Evolutionary conservation across 37 sponge, comb jelly and placozoan species (phyloP).

Genomic region (Halisarca cf. caerulea): DNA sequence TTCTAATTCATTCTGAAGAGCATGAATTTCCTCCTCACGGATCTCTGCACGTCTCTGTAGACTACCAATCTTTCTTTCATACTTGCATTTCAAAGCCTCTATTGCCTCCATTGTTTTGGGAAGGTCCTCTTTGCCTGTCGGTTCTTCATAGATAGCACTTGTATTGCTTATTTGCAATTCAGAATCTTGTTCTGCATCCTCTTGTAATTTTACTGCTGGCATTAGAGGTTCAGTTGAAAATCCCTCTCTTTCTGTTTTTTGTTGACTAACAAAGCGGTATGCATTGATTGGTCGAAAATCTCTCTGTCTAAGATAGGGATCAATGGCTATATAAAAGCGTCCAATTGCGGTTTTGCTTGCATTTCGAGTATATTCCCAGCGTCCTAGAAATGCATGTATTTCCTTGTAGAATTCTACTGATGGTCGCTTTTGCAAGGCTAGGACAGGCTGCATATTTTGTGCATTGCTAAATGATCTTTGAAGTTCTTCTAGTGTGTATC

Average conservation of each 20-base stretch:
- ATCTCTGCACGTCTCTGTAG: not conserved
- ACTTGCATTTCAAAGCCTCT: not conserved
- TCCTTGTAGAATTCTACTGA: not conserved
- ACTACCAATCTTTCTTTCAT: not conserved
- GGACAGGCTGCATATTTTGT: not conserved
- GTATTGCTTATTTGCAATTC: not conserved
- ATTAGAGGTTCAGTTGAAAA: too few species aligned
- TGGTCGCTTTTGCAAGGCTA: not conserved
- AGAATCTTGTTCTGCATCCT: not conserved
- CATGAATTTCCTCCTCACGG: not conserved
- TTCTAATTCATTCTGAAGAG: not conserved
- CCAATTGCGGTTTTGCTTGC: not conserved
- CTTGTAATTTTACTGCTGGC: not conserved
- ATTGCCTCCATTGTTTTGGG: not conserved
- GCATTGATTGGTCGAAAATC: not conserved
- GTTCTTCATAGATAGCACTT: too few species aligned
- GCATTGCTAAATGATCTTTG: not conserved
- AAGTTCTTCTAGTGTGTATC: not conserved
- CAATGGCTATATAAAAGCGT: not conserved
- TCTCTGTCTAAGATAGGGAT: not conserved
- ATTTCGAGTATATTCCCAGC: not conserved
- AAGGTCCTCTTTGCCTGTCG: not conserved
- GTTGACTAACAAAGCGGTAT: not conserved
- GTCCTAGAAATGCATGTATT: not conserved
- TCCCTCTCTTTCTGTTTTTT: too few species aligned